These are phyloP conservation scores for Ophioninae sp. DNA, from an alignment of 2,888 invertebrate genomes.

Conservation along the genomic window DNA sequence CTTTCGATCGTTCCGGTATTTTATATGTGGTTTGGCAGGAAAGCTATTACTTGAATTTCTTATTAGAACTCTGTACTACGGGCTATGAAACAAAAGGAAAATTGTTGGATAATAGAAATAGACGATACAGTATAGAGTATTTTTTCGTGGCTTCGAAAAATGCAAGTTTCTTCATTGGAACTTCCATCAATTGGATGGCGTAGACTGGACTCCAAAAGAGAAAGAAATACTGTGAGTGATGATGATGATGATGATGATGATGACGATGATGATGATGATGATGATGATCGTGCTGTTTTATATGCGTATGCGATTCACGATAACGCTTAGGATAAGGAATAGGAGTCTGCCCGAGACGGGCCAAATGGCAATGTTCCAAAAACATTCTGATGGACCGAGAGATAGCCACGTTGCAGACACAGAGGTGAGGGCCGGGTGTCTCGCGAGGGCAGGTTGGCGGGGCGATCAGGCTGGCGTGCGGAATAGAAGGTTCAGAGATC, in stretches of 20 bases:
- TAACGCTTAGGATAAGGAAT: constrained; percentile 46
- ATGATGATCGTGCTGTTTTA: constrained; percentile 5
- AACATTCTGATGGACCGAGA: constrained; percentile 60
- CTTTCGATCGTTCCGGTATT: no score
- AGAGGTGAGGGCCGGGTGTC: constrained; percentile 23
- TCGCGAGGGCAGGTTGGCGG: not conserved
- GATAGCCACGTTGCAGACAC: constrained; percentile 43
- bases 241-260: not conserved
- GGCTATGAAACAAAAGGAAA: no score
- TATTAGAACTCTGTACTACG: no score
- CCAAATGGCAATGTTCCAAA: constrained; percentile 62
- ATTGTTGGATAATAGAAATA: not conserved
- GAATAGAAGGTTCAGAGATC: constrained; percentile 43
- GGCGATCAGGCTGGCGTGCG: not conserved
- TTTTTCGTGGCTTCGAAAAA: not conserved
- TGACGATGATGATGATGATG: not conserved
- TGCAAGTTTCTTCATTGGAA: not conserved
- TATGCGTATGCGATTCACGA: constrained; percentile 17
- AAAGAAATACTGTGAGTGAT: not conserved
- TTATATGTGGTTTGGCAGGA: no score
- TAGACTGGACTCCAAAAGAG: not conserved
- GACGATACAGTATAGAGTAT: not conserved
- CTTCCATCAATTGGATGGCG: not conserved
- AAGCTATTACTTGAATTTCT: no score
- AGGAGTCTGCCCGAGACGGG: constrained; percentile 46